Evolutionary conservation across 2,797 vertebrate genomes (phyloP).

Genomic region (Platalea minor): DNA sequence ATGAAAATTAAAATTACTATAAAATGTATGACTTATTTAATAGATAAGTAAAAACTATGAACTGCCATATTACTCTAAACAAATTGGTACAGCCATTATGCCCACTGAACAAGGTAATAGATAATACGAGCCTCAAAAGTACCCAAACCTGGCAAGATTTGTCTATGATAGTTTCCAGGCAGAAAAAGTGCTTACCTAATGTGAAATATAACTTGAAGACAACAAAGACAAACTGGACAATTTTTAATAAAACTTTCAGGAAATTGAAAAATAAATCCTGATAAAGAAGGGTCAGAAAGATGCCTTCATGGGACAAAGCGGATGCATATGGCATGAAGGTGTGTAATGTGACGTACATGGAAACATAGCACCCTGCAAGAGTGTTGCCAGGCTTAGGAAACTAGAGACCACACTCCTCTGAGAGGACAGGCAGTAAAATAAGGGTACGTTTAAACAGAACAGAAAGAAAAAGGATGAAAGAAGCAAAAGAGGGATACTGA

Average conservation of each 20-base stretch:
- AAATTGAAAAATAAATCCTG: background rate
- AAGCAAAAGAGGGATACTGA: background rate
- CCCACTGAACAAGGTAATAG: background rate
- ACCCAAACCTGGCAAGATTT: background rate
- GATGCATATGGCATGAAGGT: accelerated
- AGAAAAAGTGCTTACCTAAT: background rate
- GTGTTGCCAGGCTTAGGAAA: background rate
- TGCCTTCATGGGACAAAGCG: background rate
- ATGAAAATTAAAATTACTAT: background rate
- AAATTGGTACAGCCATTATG: background rate
- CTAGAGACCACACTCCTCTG: background rate
- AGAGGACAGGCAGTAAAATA: background rate
- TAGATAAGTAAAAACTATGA: background rate
- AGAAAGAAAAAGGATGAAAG: background rate
- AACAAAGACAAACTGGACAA: accelerated
- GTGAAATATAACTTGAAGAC: background rate
- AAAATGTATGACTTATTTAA: background rate
- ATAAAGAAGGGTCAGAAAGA: background rate
- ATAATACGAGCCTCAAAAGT: background rate
- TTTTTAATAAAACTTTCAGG: background rate
- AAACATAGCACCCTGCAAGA: background rate
- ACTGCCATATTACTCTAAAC: background rate
- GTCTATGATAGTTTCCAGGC: background rate
- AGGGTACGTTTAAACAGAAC: background rate
- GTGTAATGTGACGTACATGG: accelerated